Base-by-base conservation (phyloP, 2,888 invertebrate species). In the Anarsia innoxiella region DNA sequence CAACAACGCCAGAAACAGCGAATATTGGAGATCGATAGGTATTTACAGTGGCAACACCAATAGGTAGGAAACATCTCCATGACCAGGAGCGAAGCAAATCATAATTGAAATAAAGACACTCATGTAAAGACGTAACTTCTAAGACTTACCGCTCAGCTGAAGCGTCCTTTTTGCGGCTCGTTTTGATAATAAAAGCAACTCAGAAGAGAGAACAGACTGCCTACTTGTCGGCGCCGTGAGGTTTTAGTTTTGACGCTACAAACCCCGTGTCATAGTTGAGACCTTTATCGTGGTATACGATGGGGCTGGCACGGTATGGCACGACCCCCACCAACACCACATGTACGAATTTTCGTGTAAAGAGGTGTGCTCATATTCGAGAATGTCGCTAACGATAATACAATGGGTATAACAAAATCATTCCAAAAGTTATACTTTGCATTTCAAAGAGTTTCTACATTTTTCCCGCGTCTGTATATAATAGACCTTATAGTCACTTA, bases 281-380 rank as follows among this genome's bases (percentile, higher is more conserved):
- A 66, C 70, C 69, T 70, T 72, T 69, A 66, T 65, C 65, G 69
- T 56, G 62, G 68, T 52, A 59, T 56, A 61, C 64, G 62, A 66
- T 61, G 65, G 64, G 59, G 53, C 77, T 71, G 84, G 79, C 72
- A 83, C 83, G 68, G 79, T 77, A 69, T 68, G 83, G 80, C 74
- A 84, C 83, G 74, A 48, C 72, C 66, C 65, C 62, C 68, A 53
- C 62, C 64, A 25, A 69, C 72, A 75, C 71, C 73, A 79, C 73
- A 78, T 72, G 58, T 73, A 66, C 61, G 58, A 57, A 61, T 59
- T 66, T 67, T 57, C 50, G 51, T 54, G 45, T 77, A 70, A 75
- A 60, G 76, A 51, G 51, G 59, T 51, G 44, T 77, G 51, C 55
- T 67, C 70, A 78, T 59, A 51, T 19, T n/a, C n/a, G n/a, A n/a